Base-by-base conservation (phyloP, 2,113 vertebrate species). In the Muntiacus muntjak region DNA sequence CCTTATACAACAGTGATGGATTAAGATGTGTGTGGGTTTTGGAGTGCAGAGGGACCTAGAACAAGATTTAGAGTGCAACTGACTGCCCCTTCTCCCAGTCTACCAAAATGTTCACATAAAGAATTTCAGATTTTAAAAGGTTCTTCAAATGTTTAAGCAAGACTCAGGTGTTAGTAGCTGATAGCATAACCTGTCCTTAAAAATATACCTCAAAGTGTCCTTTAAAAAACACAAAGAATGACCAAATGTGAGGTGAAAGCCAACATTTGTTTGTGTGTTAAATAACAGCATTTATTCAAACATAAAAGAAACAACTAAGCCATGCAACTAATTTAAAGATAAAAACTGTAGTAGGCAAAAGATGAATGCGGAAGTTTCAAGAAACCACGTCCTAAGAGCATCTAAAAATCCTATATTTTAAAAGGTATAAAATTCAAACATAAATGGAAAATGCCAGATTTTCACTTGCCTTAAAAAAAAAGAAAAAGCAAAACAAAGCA, bases 401-500 rank as follows among this genome's bases (percentile, higher is more conserved):
- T 67, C 54, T 50, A 78, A 94, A 89, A 79, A 36, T 60, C 11
- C 9, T 74, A 15, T 45, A 84, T 88, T 83, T 84, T 45, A 91
- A 97, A 97, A 91, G 30, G 64, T 55, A 90, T 7, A 58, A 87
- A 94, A 33, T 93, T 96, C n/a, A 92, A 81, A 83, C 26, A 52
- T 67, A 92, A 97, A 47, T 62, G 52, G 16, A 74, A 92, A 90
- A 82, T 64, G 78, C 13, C 40, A 85, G 26, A 76, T 81, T 94
- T 96, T 50, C 1, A 89, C 6, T 74, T 95, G 89, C 28, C 40
- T 87, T 62, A 85, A 62, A 71, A 55, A 55, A 12, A 23, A 76
- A 50, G 67, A 19, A 26, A 76, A 92, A 78, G 4, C 26, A 81
- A 81, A 86, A 36, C 11, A 91, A 82, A 89, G 64, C 45, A 13